Percentiles rank a stretch among this genome's conserved stretches.
These are phyloP conservation scores for Nasua narica DNA, from an alignment of 2,797 vertebrate species.

Conservation along the genomic window DNA sequence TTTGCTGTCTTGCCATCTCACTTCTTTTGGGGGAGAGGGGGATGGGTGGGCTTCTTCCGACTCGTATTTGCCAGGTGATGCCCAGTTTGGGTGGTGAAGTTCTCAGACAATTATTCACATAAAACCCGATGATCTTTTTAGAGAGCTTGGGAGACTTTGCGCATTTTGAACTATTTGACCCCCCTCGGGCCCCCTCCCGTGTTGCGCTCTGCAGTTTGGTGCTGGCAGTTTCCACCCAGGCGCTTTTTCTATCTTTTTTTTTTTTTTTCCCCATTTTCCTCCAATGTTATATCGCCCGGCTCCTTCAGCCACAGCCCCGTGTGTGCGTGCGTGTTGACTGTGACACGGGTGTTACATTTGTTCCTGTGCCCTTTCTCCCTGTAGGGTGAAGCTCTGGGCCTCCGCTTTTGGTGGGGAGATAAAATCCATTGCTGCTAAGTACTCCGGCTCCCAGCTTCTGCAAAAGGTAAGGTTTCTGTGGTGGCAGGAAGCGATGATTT, in stretches of 20 bases:
- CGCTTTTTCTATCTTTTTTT: slow-evolving; percentile 16
- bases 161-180: slow-evolving; percentile 50
- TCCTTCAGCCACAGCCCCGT: slow-evolving; percentile 46
- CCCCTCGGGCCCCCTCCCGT: not conserved
- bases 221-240: slow-evolving; percentile 33
- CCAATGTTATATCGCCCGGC: slow-evolving; percentile 30
- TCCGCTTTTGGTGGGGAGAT: slow-evolving; percentile 99
- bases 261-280: not conserved
- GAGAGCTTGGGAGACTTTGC: slow-evolving; percentile 19
- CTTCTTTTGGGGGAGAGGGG: slow-evolving; percentile 28
- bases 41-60: not conserved
- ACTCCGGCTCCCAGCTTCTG: slow-evolving; percentile 98
- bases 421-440: slow-evolving; percentile 98
- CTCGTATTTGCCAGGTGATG: not conserved
- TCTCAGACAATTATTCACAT: not conserved
- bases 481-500: slow-evolving; percentile 65
- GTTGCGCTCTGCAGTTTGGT: slow-evolving; percentile 54
- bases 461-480: slow-evolving; percentile 92
- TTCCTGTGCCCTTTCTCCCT: slow-evolving; percentile 55
- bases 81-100: not conserved
- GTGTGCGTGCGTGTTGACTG: slow-evolving; percentile 65
- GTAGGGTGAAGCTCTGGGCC: slow-evolving; percentile 99
- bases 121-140: not conserved
- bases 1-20: not conserved
- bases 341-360: slow-evolving; percentile 71